A percentile compares a stretch with the other conserved stretches of the same genome.
Evolutionary conservation across 2,113 vertebrate genomes (phyloP).

Genomic region (Daphoenositta chrysoptera): DNA sequence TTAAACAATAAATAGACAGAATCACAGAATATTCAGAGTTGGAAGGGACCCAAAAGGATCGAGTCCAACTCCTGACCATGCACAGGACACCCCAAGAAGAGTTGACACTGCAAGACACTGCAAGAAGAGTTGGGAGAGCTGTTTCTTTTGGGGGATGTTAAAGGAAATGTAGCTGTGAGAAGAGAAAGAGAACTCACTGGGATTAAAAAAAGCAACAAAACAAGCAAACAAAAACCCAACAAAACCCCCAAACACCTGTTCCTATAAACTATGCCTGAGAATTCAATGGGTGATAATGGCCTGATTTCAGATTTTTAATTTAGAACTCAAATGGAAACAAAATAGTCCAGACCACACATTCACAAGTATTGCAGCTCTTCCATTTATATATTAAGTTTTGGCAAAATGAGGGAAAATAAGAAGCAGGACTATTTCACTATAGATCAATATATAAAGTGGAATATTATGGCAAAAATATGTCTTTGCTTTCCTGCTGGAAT

Average conservation of each 20-base stretch:
- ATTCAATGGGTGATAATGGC: neutral
- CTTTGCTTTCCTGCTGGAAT: neutral
- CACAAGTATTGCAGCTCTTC: neutral
- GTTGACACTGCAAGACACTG: neutral
- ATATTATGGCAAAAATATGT: neutral
- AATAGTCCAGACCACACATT: neutral
- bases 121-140: neutral
- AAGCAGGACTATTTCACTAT: neutral
- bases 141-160: neutral
- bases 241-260: neutral
- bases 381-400: neutral
- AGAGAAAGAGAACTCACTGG: neutral
- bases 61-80: neutral
- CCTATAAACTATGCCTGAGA: neutral
- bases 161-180: neutral
- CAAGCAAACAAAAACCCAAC: neutral
- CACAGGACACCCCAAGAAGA: no score
- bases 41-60: neutral
- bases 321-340: neutral
- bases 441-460: neutral
- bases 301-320: conserved; percentile 16
- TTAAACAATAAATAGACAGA: no score
- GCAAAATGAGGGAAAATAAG: neutral
- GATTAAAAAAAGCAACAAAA: neutral
- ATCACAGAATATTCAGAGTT: neutral